Percentiles rank a stretch among this genome's conserved stretches.
Conservation (phyloP, 1,140 invertebrate species). For the Epicauta chinensis region DNA sequence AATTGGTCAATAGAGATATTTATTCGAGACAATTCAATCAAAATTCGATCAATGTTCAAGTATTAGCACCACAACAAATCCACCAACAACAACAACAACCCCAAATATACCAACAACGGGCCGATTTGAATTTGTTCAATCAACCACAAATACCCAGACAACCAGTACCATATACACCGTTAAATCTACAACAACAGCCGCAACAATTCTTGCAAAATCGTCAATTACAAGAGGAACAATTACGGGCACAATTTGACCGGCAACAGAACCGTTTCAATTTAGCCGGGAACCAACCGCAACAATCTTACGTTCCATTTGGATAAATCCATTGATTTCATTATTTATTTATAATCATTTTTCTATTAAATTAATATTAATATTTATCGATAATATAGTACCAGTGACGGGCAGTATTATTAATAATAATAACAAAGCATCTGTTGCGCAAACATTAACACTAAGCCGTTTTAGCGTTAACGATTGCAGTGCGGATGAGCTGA, state of each 20-base stretch:
- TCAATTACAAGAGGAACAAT: slow-evolving; percentile 20
- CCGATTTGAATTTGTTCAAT: slow-evolving; percentile 4
- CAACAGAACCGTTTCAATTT: slow-evolving; percentile 34
- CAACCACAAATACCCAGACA: slow-evolving; percentile 25
- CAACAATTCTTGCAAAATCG: slow-evolving; percentile 24
- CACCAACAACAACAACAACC: slow-evolving; percentile 20
- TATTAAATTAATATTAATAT: slow-evolving; percentile 16
- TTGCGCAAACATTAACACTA: no score
- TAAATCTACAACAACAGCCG: slow-evolving; percentile 24
- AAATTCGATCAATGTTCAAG: slow-evolving; percentile 5
- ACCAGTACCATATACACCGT: slow-evolving; percentile 26
- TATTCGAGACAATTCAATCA: slow-evolving; percentile 12
- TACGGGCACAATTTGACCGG: slow-evolving; percentile 20
- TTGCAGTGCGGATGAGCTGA: no score
- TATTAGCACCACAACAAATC: slow-evolving; percentile 10
- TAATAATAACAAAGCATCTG: no score
- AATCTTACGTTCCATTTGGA: slow-evolving; percentile 24
- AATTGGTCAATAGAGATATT: slow-evolving; percentile 15
- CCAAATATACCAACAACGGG: slow-evolving; percentile 4
- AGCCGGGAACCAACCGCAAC: neutral
- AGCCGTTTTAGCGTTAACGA: no score
- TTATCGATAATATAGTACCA: slow-evolving; percentile 9
- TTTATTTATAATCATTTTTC: neutral
- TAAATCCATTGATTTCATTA: slow-evolving; percentile 10
- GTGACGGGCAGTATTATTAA: slow-evolving; percentile 14